Base-by-base conservation (phyloP, 2,113 vertebrate species). In the Amblyopsis rosae region DNA sequence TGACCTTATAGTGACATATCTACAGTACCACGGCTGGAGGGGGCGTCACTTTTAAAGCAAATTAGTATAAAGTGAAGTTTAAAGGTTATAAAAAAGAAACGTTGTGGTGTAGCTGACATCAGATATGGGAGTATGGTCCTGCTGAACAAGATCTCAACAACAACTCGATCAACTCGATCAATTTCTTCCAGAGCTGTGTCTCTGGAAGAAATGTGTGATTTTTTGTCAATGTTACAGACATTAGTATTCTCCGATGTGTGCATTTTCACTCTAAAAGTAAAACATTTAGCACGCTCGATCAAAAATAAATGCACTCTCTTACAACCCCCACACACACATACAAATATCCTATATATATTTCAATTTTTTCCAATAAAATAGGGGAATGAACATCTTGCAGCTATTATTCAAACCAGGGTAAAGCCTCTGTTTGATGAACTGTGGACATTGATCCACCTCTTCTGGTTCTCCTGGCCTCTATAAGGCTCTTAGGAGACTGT, bases 191-290 rank as follows among this genome's bases (percentile, higher is more conserved):
- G 3, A 49, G 32, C n/a, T 35, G 16, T 49, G 1, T 48, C 13
- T 57, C 48, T 59, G 56, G 69, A 61, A 53, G 11, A 62, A 64
- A 4, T 26, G 0, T 69, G 45, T 57, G 41, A 17, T 59, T 19
- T 50, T 50, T 45, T 49, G 53, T 46, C 41, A 46, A 15, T 66
- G 56, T 69, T n/a, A 62, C 3, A 70, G 3, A 61, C 69, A 79
- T 65, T 51, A 46, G 15, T 65, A 32, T 75, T 63, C 4, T 65
- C 64, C 69, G 62, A 69, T 77, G 53, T 86, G 80, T 81, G 80
- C 87, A 87, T 84, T 76, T 32, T 84, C 59, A 73, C 70, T 79
- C 70, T 4, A 77, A 76, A 81, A 60, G 75, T 17, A 80, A 77
- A 72, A 77, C 16, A 82, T 77, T 68, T 26, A 63, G 67, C n/a